Evolutionary conservation across 2,888 invertebrate genomes (phyloP).

Genomic region (Sylvicola fuscatus): DNA sequence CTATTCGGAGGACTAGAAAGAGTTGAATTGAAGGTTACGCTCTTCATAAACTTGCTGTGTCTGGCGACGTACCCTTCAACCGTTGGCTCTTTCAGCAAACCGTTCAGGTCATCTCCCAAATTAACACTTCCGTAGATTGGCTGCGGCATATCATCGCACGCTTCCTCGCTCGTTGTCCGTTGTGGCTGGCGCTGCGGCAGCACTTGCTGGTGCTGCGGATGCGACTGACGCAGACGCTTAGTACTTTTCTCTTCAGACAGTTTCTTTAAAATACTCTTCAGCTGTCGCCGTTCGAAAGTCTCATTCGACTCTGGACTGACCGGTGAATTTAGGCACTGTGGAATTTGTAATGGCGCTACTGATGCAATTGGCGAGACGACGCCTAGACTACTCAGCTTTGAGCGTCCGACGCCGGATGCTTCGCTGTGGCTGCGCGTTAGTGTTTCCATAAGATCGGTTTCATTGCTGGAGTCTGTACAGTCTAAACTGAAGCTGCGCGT

Average conservation of each 20-base stretch:
- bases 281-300: constrained; percentile 56
- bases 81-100: constrained; percentile 60
- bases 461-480: constrained; percentile 38
- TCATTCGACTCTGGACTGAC: constrained; percentile 54
- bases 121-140: constrained; percentile 10
- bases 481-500: constrained; percentile 65
- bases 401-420: constrained; percentile 52
- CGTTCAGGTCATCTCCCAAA: constrained; percentile 32
- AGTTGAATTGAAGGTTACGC: constrained; percentile 76
- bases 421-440: constrained; percentile 63
- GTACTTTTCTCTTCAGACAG: constrained; percentile 39
- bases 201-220: constrained; percentile 3
- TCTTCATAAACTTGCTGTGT: constrained; percentile 72
- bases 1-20: constrained; percentile 57
- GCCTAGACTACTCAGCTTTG: constrained; percentile 16
- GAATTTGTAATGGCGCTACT: constrained; percentile 6
- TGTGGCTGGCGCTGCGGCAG: constrained; percentile 5
- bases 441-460: constrained; percentile 29
- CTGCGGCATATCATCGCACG: background rate
- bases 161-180: background rate
- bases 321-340: constrained; percentile 17
- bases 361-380: constrained; percentile 14
- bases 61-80: constrained; percentile 75
- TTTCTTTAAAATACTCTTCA: constrained; percentile 72
- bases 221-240: constrained; percentile 10